Evolutionary conservation across 2,888 invertebrate species (phyloP).

Genomic region (Yponomeuta evonymella): DNA sequence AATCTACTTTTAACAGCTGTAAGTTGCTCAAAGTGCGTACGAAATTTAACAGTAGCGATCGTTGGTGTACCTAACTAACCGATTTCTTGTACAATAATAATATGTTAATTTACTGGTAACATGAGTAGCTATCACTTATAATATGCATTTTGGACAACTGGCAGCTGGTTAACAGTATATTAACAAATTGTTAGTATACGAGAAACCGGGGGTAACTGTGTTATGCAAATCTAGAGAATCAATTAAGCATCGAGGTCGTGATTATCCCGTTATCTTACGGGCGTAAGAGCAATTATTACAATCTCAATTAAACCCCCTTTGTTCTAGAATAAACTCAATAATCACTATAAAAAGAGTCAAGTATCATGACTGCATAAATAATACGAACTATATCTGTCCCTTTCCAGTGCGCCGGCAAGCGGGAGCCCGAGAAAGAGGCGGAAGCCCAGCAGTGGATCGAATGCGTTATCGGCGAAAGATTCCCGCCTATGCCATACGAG

Average conservation of each 20-base stretch:
- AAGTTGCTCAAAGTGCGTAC: too few relatives aligned
- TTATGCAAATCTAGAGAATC: background rate
- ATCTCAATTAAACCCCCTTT: background rate
- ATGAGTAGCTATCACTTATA: too few relatives aligned
- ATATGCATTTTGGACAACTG: too few relatives aligned
- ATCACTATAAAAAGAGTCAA: background rate
- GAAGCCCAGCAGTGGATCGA: constrained; percentile 93
- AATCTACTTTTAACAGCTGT: too few relatives aligned
- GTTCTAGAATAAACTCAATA: background rate
- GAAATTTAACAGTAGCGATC: too few relatives aligned
- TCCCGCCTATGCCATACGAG: constrained; percentile 86
- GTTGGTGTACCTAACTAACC: too few relatives aligned
- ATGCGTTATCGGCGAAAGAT: constrained; percentile 84
- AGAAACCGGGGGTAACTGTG: background rate
- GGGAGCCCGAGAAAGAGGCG: constrained; percentile 85
- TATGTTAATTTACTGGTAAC: too few relatives aligned
- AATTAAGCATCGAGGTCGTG: background rate
- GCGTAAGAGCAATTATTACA: background rate
- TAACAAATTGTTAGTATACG: too few relatives aligned
- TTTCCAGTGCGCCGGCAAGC: constrained; percentile 86
- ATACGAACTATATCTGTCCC: background rate
- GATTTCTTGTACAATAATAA: too few relatives aligned
- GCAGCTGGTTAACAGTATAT: too few relatives aligned
- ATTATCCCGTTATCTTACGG: background rate
- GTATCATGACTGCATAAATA: background rate